Evolutionary conservation across 2,113 vertebrate genomes (phyloP).

Genomic region (Perognathus longimembris): DNA sequence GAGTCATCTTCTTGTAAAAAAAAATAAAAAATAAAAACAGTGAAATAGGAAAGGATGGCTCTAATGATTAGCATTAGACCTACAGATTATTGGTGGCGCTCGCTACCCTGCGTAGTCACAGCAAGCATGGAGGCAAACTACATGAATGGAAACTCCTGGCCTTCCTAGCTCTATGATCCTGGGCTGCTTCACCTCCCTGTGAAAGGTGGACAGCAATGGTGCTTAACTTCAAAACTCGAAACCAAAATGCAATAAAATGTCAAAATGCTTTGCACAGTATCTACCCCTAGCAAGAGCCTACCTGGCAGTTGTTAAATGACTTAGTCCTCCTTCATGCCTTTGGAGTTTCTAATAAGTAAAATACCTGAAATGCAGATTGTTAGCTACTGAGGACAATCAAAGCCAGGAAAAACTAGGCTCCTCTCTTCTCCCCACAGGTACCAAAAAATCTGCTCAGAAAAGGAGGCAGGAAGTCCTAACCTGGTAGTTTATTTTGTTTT

Average conservation of each 20-base stretch:
- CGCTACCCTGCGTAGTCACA: neutral
- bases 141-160: neutral
- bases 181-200: neutral
- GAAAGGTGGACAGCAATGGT: neutral
- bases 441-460: neutral
- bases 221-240: neutral
- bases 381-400: neutral
- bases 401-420: neutral
- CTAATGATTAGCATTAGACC: constrained; percentile 2
- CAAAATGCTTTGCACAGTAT: neutral
- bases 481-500: constrained; percentile 55
- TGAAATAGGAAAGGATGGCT: neutral
- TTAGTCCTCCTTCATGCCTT: constrained; percentile 15
- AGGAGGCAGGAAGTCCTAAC: constrained; percentile 43
- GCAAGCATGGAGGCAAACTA: neutral
- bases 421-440: neutral
- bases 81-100: neutral
- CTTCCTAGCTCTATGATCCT: neutral
- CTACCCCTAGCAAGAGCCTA: neutral
- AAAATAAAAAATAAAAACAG: constrained; percentile 26
- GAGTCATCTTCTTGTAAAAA: constrained; percentile 5
- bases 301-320: neutral
- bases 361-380: neutral
- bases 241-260: neutral
- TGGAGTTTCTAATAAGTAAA: neutral